phyloP scores from a whole-genome alignment of 2,888 invertebrate genomes.

The Microctonus aethiopoides region DNA sequence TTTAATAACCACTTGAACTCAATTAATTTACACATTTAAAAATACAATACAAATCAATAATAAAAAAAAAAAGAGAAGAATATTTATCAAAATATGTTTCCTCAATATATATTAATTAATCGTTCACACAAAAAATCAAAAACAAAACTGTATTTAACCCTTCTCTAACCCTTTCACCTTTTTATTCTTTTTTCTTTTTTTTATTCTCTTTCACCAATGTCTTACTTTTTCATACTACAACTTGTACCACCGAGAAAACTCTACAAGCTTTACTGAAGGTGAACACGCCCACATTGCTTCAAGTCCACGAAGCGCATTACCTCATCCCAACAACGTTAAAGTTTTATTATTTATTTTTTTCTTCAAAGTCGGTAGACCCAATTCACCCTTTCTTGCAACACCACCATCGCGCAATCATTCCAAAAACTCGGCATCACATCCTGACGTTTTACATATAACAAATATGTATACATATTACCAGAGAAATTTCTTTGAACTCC shows the following conservation, averaged over 20 bases:
- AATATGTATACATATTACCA: not conserved
- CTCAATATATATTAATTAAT: not conserved
- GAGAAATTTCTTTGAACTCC: not conserved
- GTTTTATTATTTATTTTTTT: too few relatives aligned
- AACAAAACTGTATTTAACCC: not conserved
- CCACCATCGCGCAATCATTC: not conserved
- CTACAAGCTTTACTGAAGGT: slow-evolving; percentile 39
- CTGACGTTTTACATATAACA: not conserved
- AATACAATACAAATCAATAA: not conserved
- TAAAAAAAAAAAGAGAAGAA: not conserved
- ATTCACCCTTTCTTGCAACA: not conserved
- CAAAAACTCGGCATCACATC: not conserved
- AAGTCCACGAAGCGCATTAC: slow-evolving; percentile 42
- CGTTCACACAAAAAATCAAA: not conserved
- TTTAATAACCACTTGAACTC: too few relatives aligned
- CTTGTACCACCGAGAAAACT: slow-evolving; percentile 37
- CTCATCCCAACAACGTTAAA: slow-evolving; percentile 22
- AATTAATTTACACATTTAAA: not conserved
- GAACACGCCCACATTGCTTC: slow-evolving; percentile 37
- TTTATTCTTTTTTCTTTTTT: slow-evolving; percentile 23
- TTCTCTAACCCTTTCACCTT: not conserved
- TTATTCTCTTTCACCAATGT: slow-evolving; percentile 25
- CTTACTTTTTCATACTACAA: slow-evolving; percentile 12
- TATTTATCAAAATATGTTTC: not conserved
- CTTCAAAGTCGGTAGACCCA: not conserved